Evolutionary conservation across 2,888 invertebrate species (phyloP), one percentile per base, ranked within the genome.

Genomic region (Hirtodrosophila cameraria): DNA sequence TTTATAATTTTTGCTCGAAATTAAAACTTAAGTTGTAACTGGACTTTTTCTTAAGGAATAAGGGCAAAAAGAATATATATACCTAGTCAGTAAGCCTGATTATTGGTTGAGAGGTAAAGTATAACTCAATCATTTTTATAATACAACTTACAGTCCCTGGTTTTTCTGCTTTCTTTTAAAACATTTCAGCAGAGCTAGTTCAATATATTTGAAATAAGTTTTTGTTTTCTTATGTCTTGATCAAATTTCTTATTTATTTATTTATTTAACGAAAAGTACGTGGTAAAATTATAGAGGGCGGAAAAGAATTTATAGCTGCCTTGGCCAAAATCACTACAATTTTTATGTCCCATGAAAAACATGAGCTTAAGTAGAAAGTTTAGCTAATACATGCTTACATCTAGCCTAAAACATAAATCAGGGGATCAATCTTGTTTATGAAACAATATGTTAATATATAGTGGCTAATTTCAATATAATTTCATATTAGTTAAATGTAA

Each of bases 401-500:
- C n/a, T 36, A 60, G 7, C 1, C 11, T 23, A 42, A n/a, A 7
- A n/a, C 8, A 8, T 12, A 23, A 8, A 12, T 7, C 9, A 15
- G 12, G 15, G 13, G 6, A 25, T n/a, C 6, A 43, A 11, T 11
- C 12, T 11, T 13, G 9, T 16, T 13, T 31, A 20, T 18, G 15
- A 7, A 39, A 35, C 12, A 42, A 27, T 55, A 15, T 23, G 18
- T 31, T 23, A 31, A 57, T 33, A 46, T 27, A 39, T 23, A 27
- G 31, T 35, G 12, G 13, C 13, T 53, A 33, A 31, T 18, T 30
- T 25, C 43, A 43, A 36, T 13, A 5, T 16, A 54, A 30, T 55
- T 57, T 49, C 9, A 58, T 49, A 46, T 79, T 43, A 45, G 15
- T 52, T 59, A 8, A 42, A 11, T 35, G 27, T 54, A 16, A 45